phyloP scores from a whole-genome alignment of 2,113 vertebrate genomes.

The Misgurnus anguillicaudatus region DNA sequence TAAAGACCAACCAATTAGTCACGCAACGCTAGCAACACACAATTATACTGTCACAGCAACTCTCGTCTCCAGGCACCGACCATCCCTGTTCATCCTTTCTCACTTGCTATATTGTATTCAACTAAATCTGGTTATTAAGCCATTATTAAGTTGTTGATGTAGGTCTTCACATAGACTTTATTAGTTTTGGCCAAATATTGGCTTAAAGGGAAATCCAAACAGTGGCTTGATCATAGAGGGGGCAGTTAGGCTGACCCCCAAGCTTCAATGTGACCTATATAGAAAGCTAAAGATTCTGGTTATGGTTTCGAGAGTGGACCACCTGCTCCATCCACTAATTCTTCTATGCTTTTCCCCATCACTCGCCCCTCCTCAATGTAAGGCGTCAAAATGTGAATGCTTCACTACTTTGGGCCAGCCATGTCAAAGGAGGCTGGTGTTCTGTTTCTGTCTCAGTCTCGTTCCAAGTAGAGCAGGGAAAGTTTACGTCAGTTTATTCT shows the following conservation, averaged over 20 bases:
- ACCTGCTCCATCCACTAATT: conserved; percentile 9
- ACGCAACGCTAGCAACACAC: conserved; percentile 65
- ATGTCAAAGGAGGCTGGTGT: not conserved
- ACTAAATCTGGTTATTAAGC: no score
- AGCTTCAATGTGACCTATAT: conserved; percentile 6
- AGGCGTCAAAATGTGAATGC: conserved; percentile 31
- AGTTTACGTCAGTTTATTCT: conserved; percentile 64
- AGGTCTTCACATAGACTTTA: not conserved
- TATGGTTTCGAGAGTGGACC: not conserved
- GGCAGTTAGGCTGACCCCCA: conserved; percentile 7
- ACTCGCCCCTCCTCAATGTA: not conserved
- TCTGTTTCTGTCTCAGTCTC: conserved; percentile 25
- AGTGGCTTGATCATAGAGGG: not conserved
- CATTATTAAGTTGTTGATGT: not conserved
- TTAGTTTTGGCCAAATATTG: not conserved
- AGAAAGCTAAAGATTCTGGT: not conserved
- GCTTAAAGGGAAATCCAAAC: not conserved
- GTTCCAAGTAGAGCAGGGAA: conserved; percentile 65
- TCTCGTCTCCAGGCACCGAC: conserved; percentile 53
- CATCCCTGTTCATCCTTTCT: conserved; percentile 29
- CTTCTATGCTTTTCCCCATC: conserved; percentile 12
- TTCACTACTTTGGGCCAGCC: not conserved
- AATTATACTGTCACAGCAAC: conserved; percentile 68
- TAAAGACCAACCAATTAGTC: conserved; percentile 62
- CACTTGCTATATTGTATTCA: not conserved